Evolutionary conservation across 2,113 vertebrate genomes (phyloP), one percentile per base, ranked within the genome.

Genomic region (Mormoops blainvillei): DNA sequence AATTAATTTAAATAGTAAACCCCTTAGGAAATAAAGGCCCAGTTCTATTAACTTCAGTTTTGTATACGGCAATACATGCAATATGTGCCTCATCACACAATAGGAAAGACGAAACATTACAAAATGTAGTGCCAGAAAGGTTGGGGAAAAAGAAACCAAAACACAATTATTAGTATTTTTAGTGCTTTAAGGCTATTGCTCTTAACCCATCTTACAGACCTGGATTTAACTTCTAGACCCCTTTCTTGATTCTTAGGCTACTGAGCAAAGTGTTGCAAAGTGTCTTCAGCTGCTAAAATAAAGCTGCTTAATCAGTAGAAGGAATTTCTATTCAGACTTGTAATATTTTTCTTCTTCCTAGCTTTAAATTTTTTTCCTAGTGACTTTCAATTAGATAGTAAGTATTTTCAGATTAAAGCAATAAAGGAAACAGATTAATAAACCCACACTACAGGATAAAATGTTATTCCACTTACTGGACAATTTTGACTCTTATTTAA

Each of bases 141-240:
- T 12, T 67, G 54, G 43, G 58, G 89, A 61, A 38, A 61, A 61
- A 22, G 26, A 7, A 20, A 22, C 24, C 11, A 28, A 26, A 8
- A 7, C 58, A 24, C 26, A 67, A 83, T 0, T 19, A 67, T 43
- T 54, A 87, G 31, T 58, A 91, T 77, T 94, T 91, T 41, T 6
- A 89, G 16, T 68, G 56, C 43, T 83, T 94, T 94, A 95, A 76
- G 4, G 76, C 67, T 93, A 68, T 4, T 74, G 28, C 13, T 95
- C 28, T 96, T 84, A 90, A 95, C 91, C 43, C 73, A 82, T 38
- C 50, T 87, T 48, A 96, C 50, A 96, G 84, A 87, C 63, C 52
- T 94, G 56, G 24, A 89, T 70, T 96, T 73, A 96, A 93, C 43
- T 78, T 95, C 83, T 89, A 91, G n/a, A 61, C n/a, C 83, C 83